A percentile compares a stretch with the other conserved stretches of the same genome.
Conservation (phyloP, 2,888 invertebrate genomes). For the Calameuta idolon region DNA sequence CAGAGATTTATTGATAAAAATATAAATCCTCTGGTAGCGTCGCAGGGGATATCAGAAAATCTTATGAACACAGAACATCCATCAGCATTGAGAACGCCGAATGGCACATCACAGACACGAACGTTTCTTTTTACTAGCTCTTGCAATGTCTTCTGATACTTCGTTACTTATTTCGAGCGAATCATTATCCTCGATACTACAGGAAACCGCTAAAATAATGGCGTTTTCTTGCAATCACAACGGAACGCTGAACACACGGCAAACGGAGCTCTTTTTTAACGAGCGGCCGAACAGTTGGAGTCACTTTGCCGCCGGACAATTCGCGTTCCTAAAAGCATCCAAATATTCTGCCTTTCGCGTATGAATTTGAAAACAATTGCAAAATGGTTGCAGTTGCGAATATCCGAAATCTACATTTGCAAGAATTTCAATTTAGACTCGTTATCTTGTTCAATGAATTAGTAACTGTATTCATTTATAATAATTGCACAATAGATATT, state of each 20-base stretch:
- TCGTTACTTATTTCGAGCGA: background rate
- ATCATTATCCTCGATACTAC: background rate
- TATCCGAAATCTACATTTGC: background rate
- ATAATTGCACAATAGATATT: background rate
- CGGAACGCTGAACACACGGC: background rate
- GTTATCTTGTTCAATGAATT: background rate
- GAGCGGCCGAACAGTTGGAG: conserved; percentile 4
- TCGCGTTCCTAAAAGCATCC: conserved; percentile 2
- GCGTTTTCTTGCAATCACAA: background rate
- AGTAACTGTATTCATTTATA: background rate
- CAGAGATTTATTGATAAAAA: conserved; percentile 21
- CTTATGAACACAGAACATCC: conserved; percentile 33
- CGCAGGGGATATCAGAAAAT: conserved; percentile 26
- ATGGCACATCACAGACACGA: conserved; percentile 34
- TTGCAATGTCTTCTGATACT: background rate
- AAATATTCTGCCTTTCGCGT: background rate
- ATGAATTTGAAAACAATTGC: background rate
- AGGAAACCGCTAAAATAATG: conserved; percentile 1
- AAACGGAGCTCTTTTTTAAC: background rate
- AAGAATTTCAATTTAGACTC: background rate
- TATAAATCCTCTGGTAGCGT: conserved; percentile 32
- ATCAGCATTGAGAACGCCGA: conserved; percentile 31
- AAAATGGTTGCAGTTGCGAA: background rate
- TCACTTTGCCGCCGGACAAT: conserved; percentile 7
- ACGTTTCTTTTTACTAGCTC: background rate